Evolutionary conservation across 1,140 invertebrate species (phyloP).

Genomic region (Globodera ellingtonae): DNA sequence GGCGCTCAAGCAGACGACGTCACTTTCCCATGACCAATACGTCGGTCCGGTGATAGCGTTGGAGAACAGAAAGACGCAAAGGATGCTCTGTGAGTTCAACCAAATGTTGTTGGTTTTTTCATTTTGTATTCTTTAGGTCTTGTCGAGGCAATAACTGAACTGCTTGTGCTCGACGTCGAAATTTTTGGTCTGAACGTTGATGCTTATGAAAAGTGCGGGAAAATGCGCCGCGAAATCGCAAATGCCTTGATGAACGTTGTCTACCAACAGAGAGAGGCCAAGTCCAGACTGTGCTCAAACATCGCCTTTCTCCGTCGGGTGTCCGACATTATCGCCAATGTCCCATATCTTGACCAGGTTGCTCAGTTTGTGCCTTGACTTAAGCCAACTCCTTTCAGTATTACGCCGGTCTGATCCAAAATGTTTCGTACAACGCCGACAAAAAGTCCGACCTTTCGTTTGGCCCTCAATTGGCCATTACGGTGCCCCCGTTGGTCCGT

Average conservation of each 20-base stretch:
- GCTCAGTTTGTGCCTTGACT: neutral
- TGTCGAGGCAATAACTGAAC: slow-evolving; percentile 15
- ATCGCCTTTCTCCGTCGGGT: slow-evolving; percentile 12
- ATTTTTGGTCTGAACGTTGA: slow-evolving; percentile 12
- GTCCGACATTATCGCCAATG: slow-evolving; percentile 10
- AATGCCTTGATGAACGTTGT: slow-evolving; percentile 31
- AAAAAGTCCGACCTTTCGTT: neutral
- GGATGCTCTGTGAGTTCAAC: slow-evolving; percentile 3
- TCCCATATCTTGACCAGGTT: slow-evolving; percentile 14
- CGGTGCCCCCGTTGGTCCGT: slow-evolving; percentile 24
- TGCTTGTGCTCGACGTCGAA: slow-evolving; percentile 6
- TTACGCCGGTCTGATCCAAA: slow-evolving; percentile 21
- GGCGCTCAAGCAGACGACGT: slow-evolving; percentile 13
- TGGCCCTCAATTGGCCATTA: slow-evolving; percentile 6
- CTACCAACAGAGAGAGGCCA: slow-evolving; percentile 23
- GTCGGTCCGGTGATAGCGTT: slow-evolving; percentile 12
- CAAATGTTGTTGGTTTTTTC: neutral
- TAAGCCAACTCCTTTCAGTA: neutral
- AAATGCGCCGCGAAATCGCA: slow-evolving; percentile 18
- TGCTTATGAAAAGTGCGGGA: slow-evolving; percentile 25
- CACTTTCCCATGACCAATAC: slow-evolving; percentile 29
- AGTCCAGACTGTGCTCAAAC: slow-evolving; percentile 20
- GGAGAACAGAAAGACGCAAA: slow-evolving; percentile 18
- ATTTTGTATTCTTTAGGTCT: neutral
- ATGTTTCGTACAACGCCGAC: slow-evolving; percentile 27